Conservation (phyloP, 1,140 invertebrate species). For the Cotesia vestalis region DNA sequence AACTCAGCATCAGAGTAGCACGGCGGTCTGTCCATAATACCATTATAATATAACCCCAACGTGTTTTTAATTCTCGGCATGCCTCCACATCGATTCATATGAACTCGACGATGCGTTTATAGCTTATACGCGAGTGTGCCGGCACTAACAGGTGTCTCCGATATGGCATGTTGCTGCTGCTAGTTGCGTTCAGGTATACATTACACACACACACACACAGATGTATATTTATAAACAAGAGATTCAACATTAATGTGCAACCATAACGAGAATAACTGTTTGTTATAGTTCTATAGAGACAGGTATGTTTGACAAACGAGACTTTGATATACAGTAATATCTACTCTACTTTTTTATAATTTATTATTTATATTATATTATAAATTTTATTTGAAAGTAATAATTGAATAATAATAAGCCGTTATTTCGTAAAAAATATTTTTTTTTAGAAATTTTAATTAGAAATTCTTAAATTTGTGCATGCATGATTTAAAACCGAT, state of each 20-base stretch:
- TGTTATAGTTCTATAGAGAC: too few relatives aligned
- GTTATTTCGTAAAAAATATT: too few relatives aligned
- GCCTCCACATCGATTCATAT: conserved; percentile 51
- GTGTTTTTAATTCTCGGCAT: conserved; percentile 58
- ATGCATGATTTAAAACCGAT: too few relatives aligned
- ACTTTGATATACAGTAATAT: too few relatives aligned
- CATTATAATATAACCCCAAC: conserved; percentile 58
- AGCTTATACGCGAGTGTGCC: conserved; percentile 34
- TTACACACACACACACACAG: neutral
- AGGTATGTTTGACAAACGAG: too few relatives aligned
- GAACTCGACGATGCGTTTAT: conserved; percentile 50
- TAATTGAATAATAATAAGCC: too few relatives aligned
- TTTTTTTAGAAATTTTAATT: too few relatives aligned
- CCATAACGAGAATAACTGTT: conserved; percentile 15
- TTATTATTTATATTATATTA: too few relatives aligned
- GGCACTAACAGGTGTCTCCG: conserved; percentile 59
- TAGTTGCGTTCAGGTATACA: neutral
- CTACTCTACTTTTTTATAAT: too few relatives aligned
- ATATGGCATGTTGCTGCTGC: conserved; percentile 58
- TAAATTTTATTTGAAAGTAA: too few relatives aligned
- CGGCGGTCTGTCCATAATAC: conserved; percentile 52
- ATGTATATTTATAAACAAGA: neutral
- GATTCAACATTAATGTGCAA: conserved; percentile 8
- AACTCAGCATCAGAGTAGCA: conserved; percentile 1
- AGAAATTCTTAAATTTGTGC: too few relatives aligned